These are phyloP conservation scores for Podarcis muralis DNA, from an alignment of 2,113 vertebrate species.

Conservation along the genomic window DNA sequence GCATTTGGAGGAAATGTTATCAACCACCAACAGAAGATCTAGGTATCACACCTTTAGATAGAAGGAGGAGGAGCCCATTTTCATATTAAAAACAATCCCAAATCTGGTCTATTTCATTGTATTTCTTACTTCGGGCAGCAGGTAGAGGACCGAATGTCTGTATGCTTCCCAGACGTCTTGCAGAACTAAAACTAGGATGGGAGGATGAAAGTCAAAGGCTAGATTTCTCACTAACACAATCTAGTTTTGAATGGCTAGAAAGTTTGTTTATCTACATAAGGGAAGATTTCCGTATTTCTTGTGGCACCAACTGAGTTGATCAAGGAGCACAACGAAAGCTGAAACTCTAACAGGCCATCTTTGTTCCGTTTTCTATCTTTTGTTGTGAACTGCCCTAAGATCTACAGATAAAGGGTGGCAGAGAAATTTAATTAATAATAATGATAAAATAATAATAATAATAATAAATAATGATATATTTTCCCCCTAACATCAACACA, in stretches of 20 bases:
- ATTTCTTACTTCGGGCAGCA: neutral
- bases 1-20: neutral
- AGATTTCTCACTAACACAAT: neutral
- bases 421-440: too few relatives aligned
- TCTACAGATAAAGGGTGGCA: too few relatives aligned
- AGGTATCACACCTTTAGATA: neutral
- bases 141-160: neutral
- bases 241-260: neutral
- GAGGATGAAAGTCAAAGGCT: neutral
- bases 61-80: neutral
- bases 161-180: neutral
- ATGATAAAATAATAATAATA: too few relatives aligned
- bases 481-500: too few relatives aligned
- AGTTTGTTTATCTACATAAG: neutral
- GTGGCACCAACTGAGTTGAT: neutral
- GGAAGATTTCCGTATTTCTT: neutral
- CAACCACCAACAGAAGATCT: neutral
- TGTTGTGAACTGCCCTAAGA: too few relatives aligned
- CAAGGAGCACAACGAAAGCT: neutral
- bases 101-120: neutral
- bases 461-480: too few relatives aligned
- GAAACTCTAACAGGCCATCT: neutral
- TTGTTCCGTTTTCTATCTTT: neutral
- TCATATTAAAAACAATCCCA: neutral
- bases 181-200: neutral